Evolutionary conservation across 2,888 invertebrate genomes (phyloP), one percentile per base, ranked within the genome.

Genomic region (Eupsilia transversa): DNA sequence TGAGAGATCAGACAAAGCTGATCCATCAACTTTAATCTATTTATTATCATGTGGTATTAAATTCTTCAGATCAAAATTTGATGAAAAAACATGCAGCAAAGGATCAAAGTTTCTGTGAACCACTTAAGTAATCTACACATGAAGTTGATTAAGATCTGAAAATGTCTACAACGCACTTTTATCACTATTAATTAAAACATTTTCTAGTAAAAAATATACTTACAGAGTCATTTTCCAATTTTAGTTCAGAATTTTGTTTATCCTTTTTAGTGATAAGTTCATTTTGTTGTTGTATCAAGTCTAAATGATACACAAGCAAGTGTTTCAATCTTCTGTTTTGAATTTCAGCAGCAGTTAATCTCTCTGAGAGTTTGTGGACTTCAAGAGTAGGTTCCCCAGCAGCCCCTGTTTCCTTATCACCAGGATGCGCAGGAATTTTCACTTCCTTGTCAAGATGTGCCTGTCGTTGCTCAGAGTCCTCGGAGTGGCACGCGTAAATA

Each of bases 271-370:
- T 97, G 83, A 99, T 97, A 88, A 98, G 97, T 90, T 99, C 98
- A 89, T 98, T 98, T 94, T 99, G 99, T 94, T 98, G 98, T 93
- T 99, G 98, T 91, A 99, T 98, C 80, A 99, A 96, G 93, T 99
- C 98, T 89, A 99, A 96, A 93, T 99, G 98, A 85, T 98, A 97
- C 77, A 98, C 95, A 83, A 99, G 95, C 91, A 99, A 97, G 84
- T 98, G 98, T 94, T 98, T 98, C 69, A 98, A 96, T 89, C 97
- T 97, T 92, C 97, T 97, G 93, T 98, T 97, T 95, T 98, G 97
- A 89, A 78, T 88, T 74, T 94, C 94, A 74, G 93, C 88, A 9
- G 91, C 94, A 89, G 93, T 94, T 88, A 96, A 92, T 87, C 91
- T 94, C 86, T 94, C 92, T 38, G 91, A 88, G 7, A 94, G 91